Base-by-base conservation (phyloP, 2,888 invertebrate species). In the Spilarctia lutea region DNA sequence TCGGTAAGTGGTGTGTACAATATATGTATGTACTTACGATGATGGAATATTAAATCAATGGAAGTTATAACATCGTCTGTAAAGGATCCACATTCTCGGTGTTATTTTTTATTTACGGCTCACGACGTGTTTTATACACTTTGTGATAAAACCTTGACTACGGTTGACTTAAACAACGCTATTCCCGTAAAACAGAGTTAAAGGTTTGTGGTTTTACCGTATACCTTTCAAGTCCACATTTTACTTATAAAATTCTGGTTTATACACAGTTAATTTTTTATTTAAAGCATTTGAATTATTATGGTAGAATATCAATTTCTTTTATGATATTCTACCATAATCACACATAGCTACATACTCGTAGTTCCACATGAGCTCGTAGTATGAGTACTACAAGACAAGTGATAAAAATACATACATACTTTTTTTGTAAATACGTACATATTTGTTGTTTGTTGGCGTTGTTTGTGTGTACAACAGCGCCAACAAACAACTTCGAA, bases 21-120 rank as follows among this genome's bases (percentile, higher is more conserved):
- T 63, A 63, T 56, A 70, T 2, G 45, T 45, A 45, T n/a, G n/a
- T 71, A 42, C 39, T 76, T 78, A 81, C 75, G 76, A 80, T 81
- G 77, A 84, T 77, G 75, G 77, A 81, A 79, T 84, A 81, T 78
- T 80, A 77, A 83, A 85, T 85, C 74, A 81, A 84, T 80, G 77
- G 79, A 83, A 83, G 82, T 81, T 87, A 84, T 84, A 86, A 85
- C 84, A 81, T 83, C 78, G 81, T 83, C 83, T 83, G 81, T 84
- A 81, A 81, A 68, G 81, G 86, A 85, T 86, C 87, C 83, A 87
- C 81, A 84, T 88, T 84, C 80, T 86, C 82, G 81, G 72, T 81
- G 83, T 83, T 83, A 83, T 81, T 72, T 33, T 65, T 75, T 73
- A 75, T 65, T 75, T 73, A 75, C 63, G 60, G 76, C 80, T 83